A percentile compares a stretch with the other conserved stretches of the same genome.
Conservation (phyloP, 2,113 vertebrate genomes). For the Micromys minutus region DNA sequence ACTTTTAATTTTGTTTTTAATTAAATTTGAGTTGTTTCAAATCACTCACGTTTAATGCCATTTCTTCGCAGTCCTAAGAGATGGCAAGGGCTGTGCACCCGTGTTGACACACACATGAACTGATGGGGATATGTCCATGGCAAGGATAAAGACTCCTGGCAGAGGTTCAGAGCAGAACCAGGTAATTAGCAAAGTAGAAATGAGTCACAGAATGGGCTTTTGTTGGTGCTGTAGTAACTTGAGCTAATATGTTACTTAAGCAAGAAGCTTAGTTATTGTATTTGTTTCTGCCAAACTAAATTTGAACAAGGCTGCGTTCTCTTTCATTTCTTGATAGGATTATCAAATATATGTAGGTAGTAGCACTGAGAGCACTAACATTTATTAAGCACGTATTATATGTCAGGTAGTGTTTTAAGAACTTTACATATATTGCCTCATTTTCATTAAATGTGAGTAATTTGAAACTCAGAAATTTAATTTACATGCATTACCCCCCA, state of each 20-base stretch:
- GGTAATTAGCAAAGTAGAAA: conserved; percentile 64
- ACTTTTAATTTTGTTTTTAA: conserved; percentile 86
- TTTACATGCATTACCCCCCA: conserved; percentile 63
- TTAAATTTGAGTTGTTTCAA: conserved; percentile 85
- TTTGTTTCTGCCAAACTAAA: conserved; percentile 61
- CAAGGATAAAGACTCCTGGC: conserved; percentile 56
- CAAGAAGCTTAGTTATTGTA: conserved; percentile 37
- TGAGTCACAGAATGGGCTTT: conserved; percentile 62
- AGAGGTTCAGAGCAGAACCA: conserved; percentile 46
- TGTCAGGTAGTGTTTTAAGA: conserved; percentile 61
- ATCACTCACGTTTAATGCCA: conserved; percentile 84
- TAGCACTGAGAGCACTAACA: conserved; percentile 28
- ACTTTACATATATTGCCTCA: conserved; percentile 53
- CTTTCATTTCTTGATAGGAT: conserved; percentile 46
- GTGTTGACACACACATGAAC: background rate
- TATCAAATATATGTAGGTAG: conserved; percentile 50
- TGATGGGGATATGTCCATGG: background rate
- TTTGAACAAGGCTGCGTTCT: conserved; percentile 54
- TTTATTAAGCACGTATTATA: conserved; percentile 66
- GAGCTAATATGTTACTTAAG: conserved; percentile 52
- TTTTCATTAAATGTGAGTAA: conserved; percentile 72
- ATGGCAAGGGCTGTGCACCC: conserved; percentile 53
- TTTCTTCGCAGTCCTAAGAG: conserved; percentile 74
- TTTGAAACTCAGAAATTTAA: conserved; percentile 70
- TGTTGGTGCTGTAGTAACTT: conserved; percentile 45